Base-by-base conservation (phyloP, 2,113 vertebrate genomes). In the Puma concolor region DNA sequence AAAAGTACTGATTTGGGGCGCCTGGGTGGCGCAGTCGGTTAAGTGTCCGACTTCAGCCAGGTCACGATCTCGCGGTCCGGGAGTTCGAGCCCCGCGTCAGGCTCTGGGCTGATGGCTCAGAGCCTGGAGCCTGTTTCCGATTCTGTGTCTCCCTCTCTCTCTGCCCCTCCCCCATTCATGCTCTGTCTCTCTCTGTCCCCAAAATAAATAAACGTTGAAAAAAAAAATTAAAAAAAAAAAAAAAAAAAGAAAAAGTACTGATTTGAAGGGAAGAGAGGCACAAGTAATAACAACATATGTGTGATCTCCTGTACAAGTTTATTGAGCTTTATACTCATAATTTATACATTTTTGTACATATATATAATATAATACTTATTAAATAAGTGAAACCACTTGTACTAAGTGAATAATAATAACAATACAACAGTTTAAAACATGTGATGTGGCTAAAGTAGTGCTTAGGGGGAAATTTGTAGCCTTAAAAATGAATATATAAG, bases 341-440 rank as follows among this genome's bases (percentile, higher is more conserved):
- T 90, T 48, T 86, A 5, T 33, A 90, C 1, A 80, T 41, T 79
- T 94, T 71, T n/a, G 0, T 33, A 71, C 31, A 14, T 80, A 27
- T 85, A 29, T 66, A 57, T 12, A 80, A 89, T 54, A 27, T 95
- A 79, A 89, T 88, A 89, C 25, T 91, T 57, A 71, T 31, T 88
- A 52, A 66, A 54, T 92, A 76, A 88, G n/a, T 85, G 31, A 74
- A 60, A 67, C 4, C 2, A 67, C n/a, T 52, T 76, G 90, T 71
- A 79, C 36, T 74, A 21, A 84, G 31, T 48, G 25, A 82, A 50
- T 83, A 89, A 76, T 50, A 88, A 72, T 66, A 76, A 85, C 64
- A 77, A 67, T 83, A 67, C 2, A 69, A 69, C n/a, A 95, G 93
- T 85, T 89, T 41, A 93, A 95, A 93, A 84, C n/a, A 69, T 88